Base-by-base conservation (phyloP, 2,888 invertebrate genomes). In the Harpalus rubripes region DNA sequence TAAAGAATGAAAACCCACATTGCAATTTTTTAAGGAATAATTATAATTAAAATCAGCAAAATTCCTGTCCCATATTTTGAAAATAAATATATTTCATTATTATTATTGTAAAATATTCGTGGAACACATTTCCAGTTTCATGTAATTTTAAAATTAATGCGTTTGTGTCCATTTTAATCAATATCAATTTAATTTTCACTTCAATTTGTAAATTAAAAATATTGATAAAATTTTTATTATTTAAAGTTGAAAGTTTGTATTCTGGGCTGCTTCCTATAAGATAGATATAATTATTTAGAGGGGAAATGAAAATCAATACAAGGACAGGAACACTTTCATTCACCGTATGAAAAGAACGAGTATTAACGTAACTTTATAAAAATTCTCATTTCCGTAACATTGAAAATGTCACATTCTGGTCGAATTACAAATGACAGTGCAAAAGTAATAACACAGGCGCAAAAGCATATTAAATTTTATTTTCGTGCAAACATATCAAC, bases 391-490 rank as follows among this genome's bases (percentile, higher is more conserved):
- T 63, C 39, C 63, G 81, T 68, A 68, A 26, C 63, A 63, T 12
- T 63, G 63, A 22, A 63, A 63, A 72, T 72, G 72, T 72, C 41
- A 72, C 72, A 72, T 72, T 18, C 22, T 39, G 15, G 22, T 81
- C 44, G 68, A 81, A 81, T 81, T 68, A 81, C 81, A 81, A 63
- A 81, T 68, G 68, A 68, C 68, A 65, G 65, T 68, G 52, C 56
- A 68, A 81, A 81, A 65, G 68, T 65, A 65, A 65, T 52, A 81
- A 63, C 63, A 65, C 26, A 52, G 65, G 52, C 65, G 65, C 81
- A 81, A 81, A 68, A 41, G 26, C 65, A 81, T 65, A 81, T 81
- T 65, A 81, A 81, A 81, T 81, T 68, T 65, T 81, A 81, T 81
- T 81, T 81, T 81, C 18, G 65, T 68, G 63, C 68, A 68, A 44